Evolutionary conservation across 2,797 vertebrate species (phyloP), one percentile per base, ranked within the genome.

Genomic region (Spondyliosoma cantharus): DNA sequence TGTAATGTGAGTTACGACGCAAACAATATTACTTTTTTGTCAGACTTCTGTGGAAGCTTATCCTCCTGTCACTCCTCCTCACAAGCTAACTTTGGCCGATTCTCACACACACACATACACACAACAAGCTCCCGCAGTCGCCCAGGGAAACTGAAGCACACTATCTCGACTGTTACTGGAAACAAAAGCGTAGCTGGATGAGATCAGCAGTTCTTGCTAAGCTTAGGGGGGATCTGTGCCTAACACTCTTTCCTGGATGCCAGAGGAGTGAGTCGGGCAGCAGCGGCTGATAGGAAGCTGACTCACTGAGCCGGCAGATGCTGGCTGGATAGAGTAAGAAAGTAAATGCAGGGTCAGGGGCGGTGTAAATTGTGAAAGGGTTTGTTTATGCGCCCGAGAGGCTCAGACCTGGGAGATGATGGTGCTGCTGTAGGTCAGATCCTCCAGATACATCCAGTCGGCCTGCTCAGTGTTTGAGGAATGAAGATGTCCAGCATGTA

Each of bases 151-250:
- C 67, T 76, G 64, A 90, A 90, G 81, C 77, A 62, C 83, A 73
- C 87, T 86, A 83, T 87, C 87, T 88, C 15, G 25, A 78, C 86
- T 70, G 74, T 92, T 91, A 90, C 92, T 89, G 92, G 91, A 92
- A 93, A 88, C 74, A 78, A 87, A 86, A 83, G 87, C 74, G 56
- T 62, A 27, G 85, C 89, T 85, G 90, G 75, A 92, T 92, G 92
- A 91, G 88, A 84, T 92, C 91, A 92, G 91, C 92, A 91, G 79
- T 92, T 91, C 91, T 87, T 83, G 77, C 90, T 75, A 65, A 84
- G 90, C 90, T 86, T 65, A 45, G 76, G 22, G 59, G 74, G 82
- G 76, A 77, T 85, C 78, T 92, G 68, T 81, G 86, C 71, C 65
- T 53, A 80, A 90, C 89, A 75, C 85, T 87, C 58, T 82, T 90